These are phyloP conservation scores for Nomada hirtipes DNA, from an alignment of 2,888 invertebrate species.

Conservation along the genomic window DNA sequence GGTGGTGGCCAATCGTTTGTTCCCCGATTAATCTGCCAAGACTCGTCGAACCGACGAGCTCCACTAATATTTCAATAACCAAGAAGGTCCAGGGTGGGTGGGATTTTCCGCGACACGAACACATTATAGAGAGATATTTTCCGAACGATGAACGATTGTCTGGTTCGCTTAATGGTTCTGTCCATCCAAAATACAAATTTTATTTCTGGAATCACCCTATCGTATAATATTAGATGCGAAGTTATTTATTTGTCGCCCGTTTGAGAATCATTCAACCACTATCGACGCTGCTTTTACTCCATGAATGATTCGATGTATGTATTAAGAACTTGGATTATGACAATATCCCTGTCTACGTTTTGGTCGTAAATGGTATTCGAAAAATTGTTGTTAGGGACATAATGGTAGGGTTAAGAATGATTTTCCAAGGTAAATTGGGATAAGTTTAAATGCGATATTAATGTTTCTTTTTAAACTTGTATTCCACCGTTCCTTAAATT, in stretches of 20 bases:
- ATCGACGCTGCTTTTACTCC: background rate
- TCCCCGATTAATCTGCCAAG: slow-evolving; percentile 66
- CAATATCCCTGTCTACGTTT: background rate
- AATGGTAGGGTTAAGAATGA: too few species aligned
- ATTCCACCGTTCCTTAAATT: too few species aligned
- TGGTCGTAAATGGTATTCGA: background rate
- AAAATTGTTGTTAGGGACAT: background rate
- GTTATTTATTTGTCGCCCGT: slow-evolving; percentile 14
- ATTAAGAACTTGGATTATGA: background rate
- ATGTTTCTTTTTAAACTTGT: too few species aligned
- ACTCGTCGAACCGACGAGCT: slow-evolving; percentile 49
- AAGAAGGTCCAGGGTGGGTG: slow-evolving; percentile 45
- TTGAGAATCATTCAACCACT: too few species aligned
- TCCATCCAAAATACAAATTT: background rate
- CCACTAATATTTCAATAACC: slow-evolving; percentile 71
- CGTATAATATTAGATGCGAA: slow-evolving; percentile 9
- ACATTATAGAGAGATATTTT: slow-evolving; percentile 32
- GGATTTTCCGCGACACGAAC: slow-evolving; percentile 26
- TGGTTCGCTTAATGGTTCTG: slow-evolving; percentile 6
- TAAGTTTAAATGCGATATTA: too few species aligned
- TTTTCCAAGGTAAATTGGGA: too few species aligned
- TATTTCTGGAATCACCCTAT: background rate
- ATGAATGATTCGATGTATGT: background rate
- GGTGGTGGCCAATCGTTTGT: slow-evolving; percentile 67
- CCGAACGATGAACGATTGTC: slow-evolving; percentile 34